A percentile compares a stretch with the other conserved stretches of the same genome.
Conservation (phyloP, 2,113 vertebrate species). For the Pyrgilauda ruficollis region DNA sequence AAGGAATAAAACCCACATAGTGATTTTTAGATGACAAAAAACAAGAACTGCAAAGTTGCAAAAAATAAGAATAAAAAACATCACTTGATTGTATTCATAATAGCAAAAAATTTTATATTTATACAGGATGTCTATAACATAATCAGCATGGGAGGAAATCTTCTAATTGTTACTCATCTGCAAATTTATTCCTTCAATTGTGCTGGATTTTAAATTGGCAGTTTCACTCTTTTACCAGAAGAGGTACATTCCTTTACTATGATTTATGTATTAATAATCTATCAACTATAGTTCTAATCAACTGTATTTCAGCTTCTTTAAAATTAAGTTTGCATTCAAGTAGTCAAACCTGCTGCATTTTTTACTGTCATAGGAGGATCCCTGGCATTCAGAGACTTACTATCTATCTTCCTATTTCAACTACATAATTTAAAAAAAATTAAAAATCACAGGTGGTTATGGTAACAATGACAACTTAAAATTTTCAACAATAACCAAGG, state of each 20-base stretch:
- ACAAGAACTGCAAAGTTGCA: background rate
- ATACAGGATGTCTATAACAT: background rate
- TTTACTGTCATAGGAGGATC: background rate
- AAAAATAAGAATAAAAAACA: background rate
- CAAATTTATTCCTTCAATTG: background rate
- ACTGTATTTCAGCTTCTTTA: background rate
- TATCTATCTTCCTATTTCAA: background rate
- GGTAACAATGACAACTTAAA: background rate
- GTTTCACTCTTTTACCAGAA: background rate
- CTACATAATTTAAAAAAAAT: background rate
- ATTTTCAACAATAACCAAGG: background rate
- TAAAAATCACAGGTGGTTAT: background rate
- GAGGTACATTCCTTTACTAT: background rate
- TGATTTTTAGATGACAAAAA: background rate
- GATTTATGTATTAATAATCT: background rate
- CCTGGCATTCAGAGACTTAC: background rate
- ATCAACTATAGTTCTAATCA: background rate
- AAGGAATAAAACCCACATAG: background rate
- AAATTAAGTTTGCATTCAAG: background rate
- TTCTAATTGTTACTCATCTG: background rate
- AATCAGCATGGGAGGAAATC: background rate
- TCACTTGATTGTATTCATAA: background rate
- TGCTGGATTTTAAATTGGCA: background rate
- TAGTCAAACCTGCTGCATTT: background rate
- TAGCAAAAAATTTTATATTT: background rate